Base-by-base conservation (phyloP, 2,888 invertebrate genomes). In the Branchinecta sandiegonensis region DNA sequence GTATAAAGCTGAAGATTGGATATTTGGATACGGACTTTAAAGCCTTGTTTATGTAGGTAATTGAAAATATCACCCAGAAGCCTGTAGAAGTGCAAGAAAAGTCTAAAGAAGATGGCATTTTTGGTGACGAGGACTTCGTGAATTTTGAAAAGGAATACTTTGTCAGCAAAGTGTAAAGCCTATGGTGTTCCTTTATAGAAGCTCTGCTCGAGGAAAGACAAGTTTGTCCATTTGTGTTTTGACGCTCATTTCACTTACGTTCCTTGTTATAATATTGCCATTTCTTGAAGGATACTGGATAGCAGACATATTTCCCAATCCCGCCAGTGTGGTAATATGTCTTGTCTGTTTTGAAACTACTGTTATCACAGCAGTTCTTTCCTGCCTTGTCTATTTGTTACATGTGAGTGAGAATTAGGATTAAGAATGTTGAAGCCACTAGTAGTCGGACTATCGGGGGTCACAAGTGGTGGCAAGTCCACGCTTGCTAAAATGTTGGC, bases 381-480 rank as follows among this genome's bases (percentile, higher is more conserved):
- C n/a, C 14, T 67, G 48, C 48, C 13, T 47, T 48, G 14, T 47
- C 37, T 67, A 17, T 37, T 47, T 47, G 5, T 47, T 67, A 47
- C n/a, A 13, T 63, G 67, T 67, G 14, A 48, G 47, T 46, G 48
- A 17, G 9, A 50, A 46, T 65, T 46, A 14, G 8, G 47, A 56
- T 46, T 66, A 48, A 46, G 64, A 11, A 70, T 48, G 71, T 82
- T 74, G 76, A 82, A 73, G 74, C 82, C 78, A 71, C 84, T 83
- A 56, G 78, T 86, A 67, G 78, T 87, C 70, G 90, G 89, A 9
- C 82, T 91, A 72, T 85, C 87, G 56, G 89, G 92, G 1, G 87
- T 87, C 2, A 91, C 91, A 0, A 89, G 89, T 74, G 87, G 89
- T 23, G 92, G 92, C 0, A 92, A 92, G 79, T 88, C 89, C 0